phyloP scores from a whole-genome alignment of 2,797 vertebrate genomes.

The Helicolenus hilgendorfi region DNA sequence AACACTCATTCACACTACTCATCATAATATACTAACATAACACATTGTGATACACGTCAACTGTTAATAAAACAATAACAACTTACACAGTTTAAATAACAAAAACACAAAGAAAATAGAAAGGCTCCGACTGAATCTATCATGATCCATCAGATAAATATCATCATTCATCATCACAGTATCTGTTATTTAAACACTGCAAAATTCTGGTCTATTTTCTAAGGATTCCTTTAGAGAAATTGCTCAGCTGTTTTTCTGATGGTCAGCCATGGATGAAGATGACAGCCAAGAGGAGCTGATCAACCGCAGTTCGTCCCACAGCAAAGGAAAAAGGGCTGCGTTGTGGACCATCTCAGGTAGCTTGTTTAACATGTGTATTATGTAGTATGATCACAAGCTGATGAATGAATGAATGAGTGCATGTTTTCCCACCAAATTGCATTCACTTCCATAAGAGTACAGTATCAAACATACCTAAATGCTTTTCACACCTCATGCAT shows the following conservation, averaged over 20 bases:
- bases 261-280: constrained; percentile 95
- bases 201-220: background rate
- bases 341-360: constrained; percentile 77
- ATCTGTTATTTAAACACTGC: background rate
- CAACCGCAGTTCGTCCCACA: constrained; percentile 86
- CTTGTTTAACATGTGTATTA: background rate
- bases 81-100: too few species aligned
- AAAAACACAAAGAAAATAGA: too few species aligned
- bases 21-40: too few species aligned
- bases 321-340: constrained; percentile 87
- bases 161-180: too few species aligned
- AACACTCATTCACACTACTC: too few species aligned
- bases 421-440: background rate
- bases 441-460: background rate
- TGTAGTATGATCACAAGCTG: background rate
- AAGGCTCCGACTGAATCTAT: too few species aligned
- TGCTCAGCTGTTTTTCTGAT: constrained; percentile 80
- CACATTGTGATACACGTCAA: accelerated
- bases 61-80: too few species aligned
- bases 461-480: background rate
- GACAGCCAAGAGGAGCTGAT: constrained; percentile 96
- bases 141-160: too few species aligned
- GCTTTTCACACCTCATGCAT: background rate
- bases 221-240: background rate
- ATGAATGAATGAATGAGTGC: background rate